A percentile compares a stretch with the other conserved stretches of the same genome.
Evolutionary conservation across 2,113 vertebrate genomes (phyloP).

Genomic region (Melanotaenia duboulayi): DNA sequence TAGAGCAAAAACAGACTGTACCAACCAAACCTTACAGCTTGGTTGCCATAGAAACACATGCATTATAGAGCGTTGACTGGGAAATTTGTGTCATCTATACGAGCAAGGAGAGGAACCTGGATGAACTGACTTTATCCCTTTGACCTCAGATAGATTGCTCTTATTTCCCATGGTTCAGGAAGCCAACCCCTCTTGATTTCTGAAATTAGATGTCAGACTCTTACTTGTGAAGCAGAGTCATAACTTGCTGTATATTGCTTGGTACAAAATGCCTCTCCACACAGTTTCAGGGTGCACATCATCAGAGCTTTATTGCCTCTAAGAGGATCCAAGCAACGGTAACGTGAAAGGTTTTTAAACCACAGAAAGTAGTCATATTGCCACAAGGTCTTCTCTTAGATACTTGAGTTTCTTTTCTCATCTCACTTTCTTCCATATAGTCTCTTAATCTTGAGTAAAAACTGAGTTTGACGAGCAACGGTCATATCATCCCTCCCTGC

Average conservation of each 20-base stretch:
- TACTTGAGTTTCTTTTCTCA: neutral
- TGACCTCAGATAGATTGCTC: constrained; percentile 63
- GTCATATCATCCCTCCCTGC: neutral
- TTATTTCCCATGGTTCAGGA: constrained; percentile 67
- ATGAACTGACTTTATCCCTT: constrained; percentile 34
- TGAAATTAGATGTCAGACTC: constrained; percentile 65
- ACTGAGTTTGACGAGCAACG: neutral
- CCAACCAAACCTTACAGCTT: constrained; percentile 6
- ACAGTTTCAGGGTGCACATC: constrained; percentile 3
- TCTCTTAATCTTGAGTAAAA: neutral
- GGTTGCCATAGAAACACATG: constrained; percentile 32
- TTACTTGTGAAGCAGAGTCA: constrained; percentile 51
- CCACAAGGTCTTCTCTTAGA: neutral
- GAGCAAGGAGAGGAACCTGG: neutral
- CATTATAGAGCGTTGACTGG: constrained; percentile 22
- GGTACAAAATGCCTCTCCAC: constrained; percentile 36
- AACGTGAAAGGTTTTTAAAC: neutral
- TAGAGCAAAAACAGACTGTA: constrained; percentile 1
- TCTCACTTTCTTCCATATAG: neutral
- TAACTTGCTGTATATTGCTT: constrained; percentile 58
- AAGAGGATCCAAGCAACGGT: constrained; percentile 16
- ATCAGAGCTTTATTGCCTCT: constrained; percentile 61
- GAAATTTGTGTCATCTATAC: constrained; percentile 21
- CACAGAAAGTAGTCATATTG: neutral
- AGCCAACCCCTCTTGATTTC: constrained; percentile 52